Percentiles rank a stretch among this genome's conserved stretches.
Evolutionary conservation across 1,140 invertebrate species (phyloP).

Genomic region (Ditylenchus dipsaci): DNA sequence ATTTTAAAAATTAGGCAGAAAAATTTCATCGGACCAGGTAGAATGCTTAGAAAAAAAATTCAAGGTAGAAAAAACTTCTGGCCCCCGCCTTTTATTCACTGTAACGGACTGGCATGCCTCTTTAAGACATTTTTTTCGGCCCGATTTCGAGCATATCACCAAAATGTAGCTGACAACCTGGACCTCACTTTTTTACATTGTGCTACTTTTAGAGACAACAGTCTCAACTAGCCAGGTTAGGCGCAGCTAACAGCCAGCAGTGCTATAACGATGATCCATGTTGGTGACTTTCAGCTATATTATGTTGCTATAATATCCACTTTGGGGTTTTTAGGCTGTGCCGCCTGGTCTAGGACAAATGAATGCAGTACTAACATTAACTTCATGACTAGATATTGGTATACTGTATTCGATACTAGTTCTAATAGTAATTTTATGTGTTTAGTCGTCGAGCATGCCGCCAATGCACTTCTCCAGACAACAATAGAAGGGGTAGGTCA

Average conservation of each 20-base stretch:
- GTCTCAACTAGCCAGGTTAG: background rate
- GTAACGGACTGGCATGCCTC: too few relatives aligned
- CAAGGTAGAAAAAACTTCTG: too few relatives aligned
- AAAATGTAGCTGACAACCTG: too few relatives aligned
- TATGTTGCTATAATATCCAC: too few relatives aligned
- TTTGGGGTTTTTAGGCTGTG: slow-evolving; percentile 15
- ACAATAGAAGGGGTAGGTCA: background rate
- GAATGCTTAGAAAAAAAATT: too few relatives aligned
- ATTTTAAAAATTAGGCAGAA: too few relatives aligned
- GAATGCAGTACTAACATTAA: slow-evolving; percentile 29
- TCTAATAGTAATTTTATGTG: background rate
- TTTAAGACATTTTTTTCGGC: too few relatives aligned
- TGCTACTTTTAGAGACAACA: slow-evolving; percentile 10
- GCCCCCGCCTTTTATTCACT: too few relatives aligned
- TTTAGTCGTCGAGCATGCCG: slow-evolving; percentile 9
- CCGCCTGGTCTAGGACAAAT: slow-evolving; percentile 22
- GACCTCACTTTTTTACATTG: background rate
- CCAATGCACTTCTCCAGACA: background rate
- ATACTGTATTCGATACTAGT: slow-evolving; percentile 19
- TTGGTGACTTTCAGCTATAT: too few relatives aligned
- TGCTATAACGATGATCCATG: slow-evolving; percentile 44
- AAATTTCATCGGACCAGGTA: too few relatives aligned
- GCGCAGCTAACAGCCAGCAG: background rate
- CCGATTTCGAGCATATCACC: too few relatives aligned
- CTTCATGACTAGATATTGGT: slow-evolving; percentile 39